Base-by-base conservation (phyloP, 2,888 invertebrate genomes). In the Pyrrhosoma nymphula region DNA sequence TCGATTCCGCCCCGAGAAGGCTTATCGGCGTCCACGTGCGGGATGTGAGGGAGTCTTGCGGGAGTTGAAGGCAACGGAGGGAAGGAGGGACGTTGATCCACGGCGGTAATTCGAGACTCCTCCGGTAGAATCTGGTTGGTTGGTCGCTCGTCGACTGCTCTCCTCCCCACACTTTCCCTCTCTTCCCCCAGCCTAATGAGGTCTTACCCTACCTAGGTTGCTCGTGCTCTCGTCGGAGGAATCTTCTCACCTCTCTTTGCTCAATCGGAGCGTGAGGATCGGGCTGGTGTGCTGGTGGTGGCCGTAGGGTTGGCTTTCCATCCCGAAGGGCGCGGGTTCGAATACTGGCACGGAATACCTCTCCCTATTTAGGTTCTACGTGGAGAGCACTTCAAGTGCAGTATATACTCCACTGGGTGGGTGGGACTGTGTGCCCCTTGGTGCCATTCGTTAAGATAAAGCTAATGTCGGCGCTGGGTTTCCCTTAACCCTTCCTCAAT, bases 1-100 rank as follows among this genome's bases (percentile, higher is more conserved):
- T 91, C 75, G 93, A 47, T 93, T 93, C 69, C 39, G 47, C 93
- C 55, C 93, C 23, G 18, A 75, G 75, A 30, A 39, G 91, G 63
- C 63, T 91, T 91, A 91, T 91, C 93, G n/a, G 93, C n/a, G 47
- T 69, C 39, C 35, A 30, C 26, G 82, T 82, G 30, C n/a, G 35
- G 82, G 35, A 82, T 35, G 60, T 18, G 35, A 35, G 82, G 14
- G 82, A 35, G 82, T 0, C 3, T 35, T 35, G 30, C 82, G 82
- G 16, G 14, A 35, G 82, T 35, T 35, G 82, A 82, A 14, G 82
- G 82, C 12, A 6, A n/a, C 35, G 35, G 35, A 12, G 82, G n/a
- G 30, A 82, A 16, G n/a, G 26, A 47, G 47, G n/a, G 69, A 35
- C 82, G 30, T 35, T 82, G 82, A 82, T 82, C 16, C 35, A 82